Evolutionary conservation across 2,113 vertebrate genomes (phyloP).

Genomic region (Brachirus orientalis): DNA sequence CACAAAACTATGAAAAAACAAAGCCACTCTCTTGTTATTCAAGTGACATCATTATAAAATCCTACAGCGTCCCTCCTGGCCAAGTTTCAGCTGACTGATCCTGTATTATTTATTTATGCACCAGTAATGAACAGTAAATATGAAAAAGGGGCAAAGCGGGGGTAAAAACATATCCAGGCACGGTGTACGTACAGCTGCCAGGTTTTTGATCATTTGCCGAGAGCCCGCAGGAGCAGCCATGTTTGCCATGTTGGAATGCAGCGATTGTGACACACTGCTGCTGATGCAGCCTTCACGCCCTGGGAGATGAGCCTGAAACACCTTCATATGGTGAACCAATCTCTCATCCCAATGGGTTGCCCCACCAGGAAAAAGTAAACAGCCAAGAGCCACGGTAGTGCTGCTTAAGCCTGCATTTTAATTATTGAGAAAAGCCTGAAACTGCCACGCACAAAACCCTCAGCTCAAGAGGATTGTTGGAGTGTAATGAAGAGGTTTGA

Average conservation of each 20-base stretch:
- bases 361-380: constrained; percentile 26
- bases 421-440: constrained; percentile 60
- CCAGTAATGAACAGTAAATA: constrained; percentile 63
- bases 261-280: constrained; percentile 8
- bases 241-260: constrained; percentile 34
- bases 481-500: constrained; percentile 40
- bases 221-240: constrained; percentile 17
- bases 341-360: constrained; percentile 2
- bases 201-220: constrained; percentile 46
- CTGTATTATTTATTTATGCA: constrained; percentile 68
- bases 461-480: constrained; percentile 38
- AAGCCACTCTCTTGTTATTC: constrained; percentile 46
- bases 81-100: constrained; percentile 64
- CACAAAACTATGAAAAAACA: constrained; percentile 51
- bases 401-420: constrained; percentile 57
- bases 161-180: neutral
- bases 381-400: constrained; percentile 24
- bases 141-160: constrained; percentile 13
- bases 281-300: neutral
- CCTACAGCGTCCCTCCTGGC: constrained; percentile 52
- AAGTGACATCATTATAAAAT: constrained; percentile 56
- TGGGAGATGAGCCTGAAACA: constrained; percentile 14
- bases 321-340: constrained; percentile 13
- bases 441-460: constrained; percentile 18
- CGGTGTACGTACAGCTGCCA: constrained; percentile 1